Evolutionary conservation across 2,797 vertebrate species (phyloP), one percentile per base, ranked within the genome.

Genomic region (Malacoraja senta): DNA sequence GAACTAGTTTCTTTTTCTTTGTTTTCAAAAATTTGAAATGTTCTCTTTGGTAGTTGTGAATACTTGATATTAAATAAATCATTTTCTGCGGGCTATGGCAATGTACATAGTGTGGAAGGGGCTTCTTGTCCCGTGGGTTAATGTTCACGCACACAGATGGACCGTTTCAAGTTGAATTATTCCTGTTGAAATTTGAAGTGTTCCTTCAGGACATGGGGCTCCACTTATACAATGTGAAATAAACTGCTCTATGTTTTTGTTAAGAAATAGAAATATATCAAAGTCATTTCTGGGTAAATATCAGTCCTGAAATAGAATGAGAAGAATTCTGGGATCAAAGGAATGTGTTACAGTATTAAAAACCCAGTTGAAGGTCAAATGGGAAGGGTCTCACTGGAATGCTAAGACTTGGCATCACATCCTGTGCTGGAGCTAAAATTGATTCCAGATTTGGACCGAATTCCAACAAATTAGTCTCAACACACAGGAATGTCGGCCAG

Each of bases 401-500:
- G 84, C 84, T 68, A 8, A 35, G 63, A 63, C 19, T 8, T 68
- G 61, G 84, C 84, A 88, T 35, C 84, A 88, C 68, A 65, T 88
- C 84, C 84, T 88, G 7, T 88, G 63, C 84, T 68, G 63, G 84
- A 88, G 84, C n/a, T 68, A 35, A 88, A 88, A 88, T 88, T 32
- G 32, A 88, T 88, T 88, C 61, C 84, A 88, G 84, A 88, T 9
- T 88, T 88, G 84, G 84, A 88, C 32, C 68, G 68, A 68, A 88
- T 88, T 88, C 84, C 84, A 68, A 88, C 84, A 88, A 65, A 35
- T 88, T 88, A 88, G 84, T 68, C 63, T 65, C 84, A 88, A 61
- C 84, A 1, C 63, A 88, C 17, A 68, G 21, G 84, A 88, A 88
- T 88, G 84, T 63, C 84, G 35, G 84, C 2, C 1, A 32, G 63